Percentiles rank a stretch among this genome's conserved stretches.
Evolutionary conservation across 2,113 vertebrate species (phyloP).

Genomic region (Redunca redunca): DNA sequence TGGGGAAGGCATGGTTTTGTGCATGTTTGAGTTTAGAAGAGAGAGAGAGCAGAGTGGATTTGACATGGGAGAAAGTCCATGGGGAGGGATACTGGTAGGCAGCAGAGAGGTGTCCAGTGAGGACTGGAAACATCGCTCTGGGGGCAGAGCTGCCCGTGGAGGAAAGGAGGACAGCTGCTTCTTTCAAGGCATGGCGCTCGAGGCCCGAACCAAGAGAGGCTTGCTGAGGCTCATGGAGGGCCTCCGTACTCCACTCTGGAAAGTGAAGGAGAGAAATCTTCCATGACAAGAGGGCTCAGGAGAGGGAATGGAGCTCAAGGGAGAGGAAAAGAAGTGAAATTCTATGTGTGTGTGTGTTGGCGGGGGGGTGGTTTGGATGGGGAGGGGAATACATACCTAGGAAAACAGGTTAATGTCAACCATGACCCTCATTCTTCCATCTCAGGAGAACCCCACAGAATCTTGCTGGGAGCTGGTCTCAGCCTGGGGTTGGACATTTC

Average conservation of each 20-base stretch:
- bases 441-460: background rate
- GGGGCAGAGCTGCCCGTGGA: background rate
- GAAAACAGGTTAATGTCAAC: background rate
- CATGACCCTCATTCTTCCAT: background rate
- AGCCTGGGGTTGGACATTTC: background rate
- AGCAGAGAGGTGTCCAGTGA: background rate
- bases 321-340: background rate
- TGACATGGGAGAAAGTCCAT: background rate
- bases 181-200: no score
- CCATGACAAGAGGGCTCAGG: background rate
- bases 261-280: background rate
- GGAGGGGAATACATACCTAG: background rate
- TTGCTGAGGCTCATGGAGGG: no score
- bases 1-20: background rate
- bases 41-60: background rate
- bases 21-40: background rate
- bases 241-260: background rate
- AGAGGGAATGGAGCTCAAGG: background rate
- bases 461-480: background rate
- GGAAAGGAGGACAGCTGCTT: background rate
- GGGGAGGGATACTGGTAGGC: background rate
- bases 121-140: background rate
- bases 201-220: background rate
- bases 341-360: accelerated
- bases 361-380: background rate